These are phyloP conservation scores for Larimichthys polyactis DNA, from an alignment of 2,113 vertebrate genomes.

Conservation along the genomic window DNA sequence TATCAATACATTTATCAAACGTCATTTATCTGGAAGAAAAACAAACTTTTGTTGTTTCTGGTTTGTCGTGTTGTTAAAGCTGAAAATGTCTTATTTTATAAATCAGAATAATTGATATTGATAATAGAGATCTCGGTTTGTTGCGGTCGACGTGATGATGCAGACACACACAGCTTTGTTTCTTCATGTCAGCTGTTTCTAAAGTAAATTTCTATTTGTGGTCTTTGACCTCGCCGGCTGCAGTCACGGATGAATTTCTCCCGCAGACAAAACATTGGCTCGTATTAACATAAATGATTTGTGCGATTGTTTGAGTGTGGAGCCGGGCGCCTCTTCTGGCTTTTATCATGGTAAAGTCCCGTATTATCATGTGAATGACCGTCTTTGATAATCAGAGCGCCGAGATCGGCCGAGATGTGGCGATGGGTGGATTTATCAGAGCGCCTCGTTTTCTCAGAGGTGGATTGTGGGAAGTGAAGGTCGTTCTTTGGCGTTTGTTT, in stretches of 20 bases:
- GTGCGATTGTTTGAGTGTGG: constrained; percentile 34
- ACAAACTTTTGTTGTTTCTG: too few species aligned
- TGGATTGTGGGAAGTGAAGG: constrained; percentile 68
- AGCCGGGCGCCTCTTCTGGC: constrained; percentile 14
- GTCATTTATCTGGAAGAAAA: too few species aligned
- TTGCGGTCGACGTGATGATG: too few species aligned
- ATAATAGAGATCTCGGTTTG: too few species aligned
- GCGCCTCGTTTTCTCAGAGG: constrained; percentile 49
- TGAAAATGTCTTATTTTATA: too few species aligned
- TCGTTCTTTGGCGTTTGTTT: constrained; percentile 48
- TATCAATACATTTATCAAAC: too few species aligned
- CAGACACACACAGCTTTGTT: too few species aligned
- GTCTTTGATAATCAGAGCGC: constrained; percentile 57
- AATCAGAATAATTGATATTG: too few species aligned
- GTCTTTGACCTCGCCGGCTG: constrained; percentile 25
- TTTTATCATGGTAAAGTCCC: constrained; percentile 63
- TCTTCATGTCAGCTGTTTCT: too few species aligned
- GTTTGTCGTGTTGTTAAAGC: too few species aligned
- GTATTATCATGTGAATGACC: constrained; percentile 67
- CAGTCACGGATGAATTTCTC: constrained; percentile 42
- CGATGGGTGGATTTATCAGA: constrained; percentile 48
- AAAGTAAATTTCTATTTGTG: background rate
- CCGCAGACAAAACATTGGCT: constrained; percentile 14
- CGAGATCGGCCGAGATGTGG: constrained; percentile 66
- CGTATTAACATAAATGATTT: constrained; percentile 61